Base-by-base conservation (phyloP, 2,113 vertebrate species). In the Aleadryas rufinucha region DNA sequence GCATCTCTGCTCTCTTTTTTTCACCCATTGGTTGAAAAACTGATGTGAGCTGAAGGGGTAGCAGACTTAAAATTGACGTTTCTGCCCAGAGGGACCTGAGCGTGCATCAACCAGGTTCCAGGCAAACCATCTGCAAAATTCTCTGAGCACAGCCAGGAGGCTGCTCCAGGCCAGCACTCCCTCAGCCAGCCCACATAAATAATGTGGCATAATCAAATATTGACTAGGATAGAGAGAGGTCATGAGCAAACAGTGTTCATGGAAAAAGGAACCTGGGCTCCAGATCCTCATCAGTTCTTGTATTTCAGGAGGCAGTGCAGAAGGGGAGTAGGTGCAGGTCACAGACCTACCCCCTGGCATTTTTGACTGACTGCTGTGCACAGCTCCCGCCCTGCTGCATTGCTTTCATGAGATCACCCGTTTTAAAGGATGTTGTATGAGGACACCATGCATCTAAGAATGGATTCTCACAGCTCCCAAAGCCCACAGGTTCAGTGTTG, bases 371-470 rank as follows among this genome's bases (percentile, higher is more conserved):
- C 49, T 66, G 13, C 9, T 64, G 5, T 66, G 27, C 14, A 19
- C 0, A 1, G 0, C 9, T 79, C 19, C 7, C 8, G 45, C 19
- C 2, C 14, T 5, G 0, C 12, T 52, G 23, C 63, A 39, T 8
- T 49, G 28, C 13, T 71, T 92, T 26, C 76, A 19, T 53, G 37
- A 44, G 41, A 28, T 50, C 3, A 1, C 4, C 7, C 5, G 5
- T 60, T 90, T 59, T 75, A 39, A 79, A 4, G 33, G 23, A 7
- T 15, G 18, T 6, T 71, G 16, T 7, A 11, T n/a, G 26, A 87
- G 83, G 13, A 81, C 39, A 33, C 8, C 35, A 52, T 74, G 3
- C 14, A 31, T 24, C 21, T 81, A 53, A 37, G 6, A 13, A 33
- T 19, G 20, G 12, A 61, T 65, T 57, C 8, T 53, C 6, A 20